A percentile compares a stretch with the other conserved stretches of the same genome.
phyloP scores from a whole-genome alignment of 2,797 vertebrate genomes.

The Hyperoplus lanceolatus region DNA sequence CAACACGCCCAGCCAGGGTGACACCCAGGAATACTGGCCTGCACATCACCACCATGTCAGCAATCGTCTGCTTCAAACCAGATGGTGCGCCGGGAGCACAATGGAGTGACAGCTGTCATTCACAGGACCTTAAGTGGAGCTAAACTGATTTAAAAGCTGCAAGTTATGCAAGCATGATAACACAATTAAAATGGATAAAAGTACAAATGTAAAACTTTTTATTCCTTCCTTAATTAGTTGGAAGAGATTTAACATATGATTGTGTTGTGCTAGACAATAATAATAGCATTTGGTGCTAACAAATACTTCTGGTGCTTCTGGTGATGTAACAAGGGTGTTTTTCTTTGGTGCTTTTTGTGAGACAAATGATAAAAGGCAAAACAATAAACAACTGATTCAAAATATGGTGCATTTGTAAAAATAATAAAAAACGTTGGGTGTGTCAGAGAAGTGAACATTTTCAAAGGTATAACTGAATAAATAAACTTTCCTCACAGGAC shows the following conservation, averaged over 20 bases:
- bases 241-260: neutral
- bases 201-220: no score
- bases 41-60: constrained; percentile 31
- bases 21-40: constrained; percentile 8
- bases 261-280: neutral
- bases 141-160: constrained; percentile 15
- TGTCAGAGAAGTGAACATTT: no score
- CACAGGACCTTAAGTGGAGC: constrained; percentile 13
- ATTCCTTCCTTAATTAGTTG: neutral
- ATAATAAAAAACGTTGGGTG: no score
- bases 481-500: no score
- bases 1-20: constrained; percentile 42
- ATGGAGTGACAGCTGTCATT: constrained; percentile 76
- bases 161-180: neutral
- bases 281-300: neutral
- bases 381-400: neutral
- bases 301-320: neutral
- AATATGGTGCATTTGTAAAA: neutral
- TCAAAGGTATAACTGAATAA: no score
- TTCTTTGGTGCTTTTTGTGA: neutral
- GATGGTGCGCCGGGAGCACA: constrained; percentile 62
- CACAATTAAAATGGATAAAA: constrained; percentile 4
- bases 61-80: constrained; percentile 58
- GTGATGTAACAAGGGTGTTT: neutral
- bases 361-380: neutral